These are phyloP conservation scores for Drosophila vallismaia DNA, from an alignment of 2,888 invertebrate genomes.

Conservation along the genomic window DNA sequence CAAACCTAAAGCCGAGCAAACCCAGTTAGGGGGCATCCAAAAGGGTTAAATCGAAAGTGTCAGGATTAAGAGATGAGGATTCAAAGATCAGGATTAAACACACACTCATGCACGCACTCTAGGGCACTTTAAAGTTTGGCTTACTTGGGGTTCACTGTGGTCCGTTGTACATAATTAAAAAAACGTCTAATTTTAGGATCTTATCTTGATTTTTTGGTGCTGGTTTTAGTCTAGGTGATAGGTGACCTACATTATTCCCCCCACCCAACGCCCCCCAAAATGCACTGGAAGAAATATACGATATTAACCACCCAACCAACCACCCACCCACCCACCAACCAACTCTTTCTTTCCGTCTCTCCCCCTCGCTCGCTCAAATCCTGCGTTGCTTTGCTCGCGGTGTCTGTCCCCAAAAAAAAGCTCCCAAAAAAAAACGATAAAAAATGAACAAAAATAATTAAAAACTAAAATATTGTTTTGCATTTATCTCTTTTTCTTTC, in stretches of 20 bases:
- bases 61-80: not conserved
- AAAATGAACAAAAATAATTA: constrained; percentile 12
- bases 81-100: not conserved
- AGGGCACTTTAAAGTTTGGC: not conserved
- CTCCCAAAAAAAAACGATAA: constrained; percentile 9
- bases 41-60: not conserved
- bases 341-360: constrained; percentile 1
- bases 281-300: constrained; percentile 21
- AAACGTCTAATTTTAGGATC: constrained; percentile 4
- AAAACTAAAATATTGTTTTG: constrained; percentile 31
- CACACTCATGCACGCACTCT: constrained; percentile 26
- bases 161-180: constrained; percentile 25
- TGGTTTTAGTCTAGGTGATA: constrained; percentile 34
- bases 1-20: not conserved
- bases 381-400: constrained; percentile 52
- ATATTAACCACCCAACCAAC: not conserved
- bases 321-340: not conserved
- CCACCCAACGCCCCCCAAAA: no score
- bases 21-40: not conserved
- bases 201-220: constrained; percentile 22
- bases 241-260: not conserved
- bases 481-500: constrained; percentile 51
- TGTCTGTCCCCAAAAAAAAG: constrained; percentile 33
- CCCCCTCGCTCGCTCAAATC: constrained; percentile 24
- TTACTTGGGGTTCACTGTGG: constrained; percentile 16